phyloP scores from a whole-genome alignment of 2,113 vertebrate genomes.

The Nymphicus hollandicus region DNA sequence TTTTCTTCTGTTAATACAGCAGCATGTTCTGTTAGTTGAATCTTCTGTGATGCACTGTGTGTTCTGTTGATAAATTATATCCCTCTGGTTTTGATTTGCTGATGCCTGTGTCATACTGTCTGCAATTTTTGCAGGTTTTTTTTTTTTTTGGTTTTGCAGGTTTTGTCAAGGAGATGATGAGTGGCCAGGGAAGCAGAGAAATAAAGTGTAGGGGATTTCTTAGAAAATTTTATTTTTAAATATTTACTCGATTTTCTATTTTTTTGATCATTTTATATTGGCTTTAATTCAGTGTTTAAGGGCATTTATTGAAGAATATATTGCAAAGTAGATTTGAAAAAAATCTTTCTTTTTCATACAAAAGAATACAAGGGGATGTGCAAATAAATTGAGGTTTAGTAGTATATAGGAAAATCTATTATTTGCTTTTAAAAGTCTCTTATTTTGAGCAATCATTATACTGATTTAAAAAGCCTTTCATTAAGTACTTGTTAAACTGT shows the following conservation, averaged over 20 bases:
- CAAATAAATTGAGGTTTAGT: slow-evolving; percentile 13
- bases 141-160: neutral
- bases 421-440: slow-evolving; percentile 27
- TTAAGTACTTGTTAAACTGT: neutral
- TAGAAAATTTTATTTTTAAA: neutral
- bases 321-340: slow-evolving; percentile 12
- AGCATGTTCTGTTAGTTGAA: neutral
- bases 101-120: neutral
- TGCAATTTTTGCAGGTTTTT: neutral
- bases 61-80: neutral
- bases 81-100: neutral
- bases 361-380: neutral
- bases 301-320: neutral
- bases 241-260: neutral
- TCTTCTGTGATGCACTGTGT: neutral
- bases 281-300: neutral
- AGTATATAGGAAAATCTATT: neutral
- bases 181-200: neutral
- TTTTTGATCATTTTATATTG: neutral
- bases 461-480: slow-evolving; percentile 30
- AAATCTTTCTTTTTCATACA: slow-evolving; percentile 1
- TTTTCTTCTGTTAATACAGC: neutral
- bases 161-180: neutral
- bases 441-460: neutral
- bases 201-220: neutral